These are phyloP conservation scores for Lepidocyrtinus sp. DNA, from an alignment of 2,888 invertebrate genomes.

Conservation along the genomic window DNA sequence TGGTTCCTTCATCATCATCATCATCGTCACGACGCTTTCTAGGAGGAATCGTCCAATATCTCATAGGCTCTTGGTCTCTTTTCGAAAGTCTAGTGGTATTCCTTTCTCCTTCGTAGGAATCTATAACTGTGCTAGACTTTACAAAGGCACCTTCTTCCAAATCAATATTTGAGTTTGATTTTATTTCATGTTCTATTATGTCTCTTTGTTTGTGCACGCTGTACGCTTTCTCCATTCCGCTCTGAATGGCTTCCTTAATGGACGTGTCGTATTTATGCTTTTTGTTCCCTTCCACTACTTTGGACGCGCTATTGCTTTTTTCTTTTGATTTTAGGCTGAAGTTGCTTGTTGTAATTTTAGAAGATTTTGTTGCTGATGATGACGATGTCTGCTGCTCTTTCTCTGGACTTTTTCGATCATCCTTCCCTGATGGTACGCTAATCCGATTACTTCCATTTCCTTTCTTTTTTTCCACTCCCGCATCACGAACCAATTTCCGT, in stretches of 20 bases:
- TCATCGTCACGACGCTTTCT: conserved; percentile 45
- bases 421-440: conserved; percentile 57
- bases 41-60: conserved; percentile 64
- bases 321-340: conserved; percentile 40
- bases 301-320: neutral
- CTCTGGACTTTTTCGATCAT: conserved; percentile 62
- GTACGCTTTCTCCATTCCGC: conserved; percentile 1
- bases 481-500: conserved; percentile 59
- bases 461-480: conserved; percentile 47
- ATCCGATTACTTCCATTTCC: conserved; percentile 63
- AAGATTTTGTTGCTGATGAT: conserved; percentile 25
- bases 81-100: conserved; percentile 23
- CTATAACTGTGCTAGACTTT: conserved; percentile 13
- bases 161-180: conserved; percentile 58
- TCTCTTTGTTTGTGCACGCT: conserved; percentile 1
- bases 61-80: conserved; percentile 10
- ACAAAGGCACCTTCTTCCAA: conserved; percentile 39
- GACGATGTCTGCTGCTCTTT: conserved; percentile 48
- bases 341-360: conserved; percentile 28
- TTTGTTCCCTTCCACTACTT: conserved; percentile 19
- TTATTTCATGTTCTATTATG: conserved; percentile 28
- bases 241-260: conserved; percentile 29
- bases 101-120: conserved; percentile 20
- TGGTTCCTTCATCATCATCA: conserved; percentile 74
- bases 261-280: conserved; percentile 27